These are phyloP conservation scores for Drosophila quadrilineata DNA, from an alignment of 1,140 invertebrate genomes.

Conservation along the genomic window DNA sequence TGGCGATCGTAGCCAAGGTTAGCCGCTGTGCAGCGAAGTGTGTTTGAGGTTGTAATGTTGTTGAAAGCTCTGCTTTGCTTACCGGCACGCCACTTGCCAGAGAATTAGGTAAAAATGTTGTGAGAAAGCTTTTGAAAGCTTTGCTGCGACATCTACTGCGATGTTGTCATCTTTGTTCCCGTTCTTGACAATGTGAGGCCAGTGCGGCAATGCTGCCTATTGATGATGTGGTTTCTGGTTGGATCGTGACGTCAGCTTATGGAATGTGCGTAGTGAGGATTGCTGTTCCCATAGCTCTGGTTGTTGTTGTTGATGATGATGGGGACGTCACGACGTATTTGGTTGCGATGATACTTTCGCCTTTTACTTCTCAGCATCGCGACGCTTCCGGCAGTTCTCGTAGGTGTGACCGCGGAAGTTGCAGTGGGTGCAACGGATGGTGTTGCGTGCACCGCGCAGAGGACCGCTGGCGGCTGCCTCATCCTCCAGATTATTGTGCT, in stretches of 20 bases:
- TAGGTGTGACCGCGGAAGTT: constrained; percentile 64
- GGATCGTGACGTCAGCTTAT: constrained; percentile 2
- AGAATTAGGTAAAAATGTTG: constrained; percentile 17
- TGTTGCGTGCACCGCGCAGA: constrained; percentile 33
- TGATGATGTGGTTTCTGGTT: no score
- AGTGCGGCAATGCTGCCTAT: constrained; percentile 19
- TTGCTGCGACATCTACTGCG: no score
- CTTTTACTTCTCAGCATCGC: constrained; percentile 25
- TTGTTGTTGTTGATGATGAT: constrained; percentile 16
- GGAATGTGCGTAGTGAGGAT: constrained; percentile 20
- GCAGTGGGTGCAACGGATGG: constrained; percentile 59
- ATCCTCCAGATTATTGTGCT: constrained; percentile 63
- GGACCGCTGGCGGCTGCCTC: constrained; percentile 23
- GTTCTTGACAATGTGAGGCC: constrained; percentile 18
- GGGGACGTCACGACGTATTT: constrained; percentile 18
- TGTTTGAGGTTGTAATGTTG: constrained; percentile 1
- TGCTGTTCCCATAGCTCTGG: no score
- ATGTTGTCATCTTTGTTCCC: constrained; percentile 12
- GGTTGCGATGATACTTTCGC: background rate
- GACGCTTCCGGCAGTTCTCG: constrained; percentile 57
- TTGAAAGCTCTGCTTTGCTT: constrained; percentile 42
- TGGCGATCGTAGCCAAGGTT: constrained; percentile 55
- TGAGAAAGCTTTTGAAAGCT: background rate
- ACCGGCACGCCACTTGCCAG: constrained; percentile 44
- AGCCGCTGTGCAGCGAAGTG: constrained; percentile 55